Evolutionary conservation across 1,140 invertebrate species (phyloP).

Genomic region (Plutomurus gul): DNA sequence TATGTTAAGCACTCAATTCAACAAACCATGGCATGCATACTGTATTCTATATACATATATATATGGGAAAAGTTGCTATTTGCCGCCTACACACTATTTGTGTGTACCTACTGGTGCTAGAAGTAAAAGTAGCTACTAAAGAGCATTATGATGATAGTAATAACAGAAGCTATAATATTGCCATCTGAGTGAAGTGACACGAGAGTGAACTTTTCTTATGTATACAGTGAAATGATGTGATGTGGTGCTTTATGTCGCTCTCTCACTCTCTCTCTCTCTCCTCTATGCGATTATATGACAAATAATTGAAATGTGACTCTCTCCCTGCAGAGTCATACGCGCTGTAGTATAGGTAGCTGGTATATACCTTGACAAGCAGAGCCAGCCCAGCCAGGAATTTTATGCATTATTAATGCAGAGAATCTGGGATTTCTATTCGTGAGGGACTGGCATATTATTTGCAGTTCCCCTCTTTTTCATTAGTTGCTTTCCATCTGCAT

Average conservation of each 20-base stretch:
- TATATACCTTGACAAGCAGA: neutral
- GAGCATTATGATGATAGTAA: neutral
- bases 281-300: conserved; percentile 19
- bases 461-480: conserved; percentile 9
- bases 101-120: too few relatives aligned
- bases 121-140: too few relatives aligned
- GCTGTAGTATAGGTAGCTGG: too few relatives aligned
- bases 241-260: conserved; percentile 10
- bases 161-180: neutral
- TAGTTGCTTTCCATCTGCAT: neutral
- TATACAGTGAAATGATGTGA: conserved; percentile 10
- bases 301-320: conserved; percentile 38
- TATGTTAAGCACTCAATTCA: neutral
- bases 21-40: neutral
- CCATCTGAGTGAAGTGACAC: too few relatives aligned
- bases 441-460: conserved; percentile 8
- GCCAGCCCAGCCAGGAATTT: neutral
- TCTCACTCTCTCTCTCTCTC: neutral
- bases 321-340: neutral
- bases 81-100: too few relatives aligned
- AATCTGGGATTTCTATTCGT: conserved; percentile 30
- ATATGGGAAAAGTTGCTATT: neutral
- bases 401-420: conserved; percentile 33
- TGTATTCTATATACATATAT: neutral
- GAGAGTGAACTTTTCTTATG: too few relatives aligned